Percentiles rank a stretch among this genome's conserved stretches.
phyloP scores from a whole-genome alignment of 2,888 invertebrate genomes.

The Pachymerium ferrugineum region DNA sequence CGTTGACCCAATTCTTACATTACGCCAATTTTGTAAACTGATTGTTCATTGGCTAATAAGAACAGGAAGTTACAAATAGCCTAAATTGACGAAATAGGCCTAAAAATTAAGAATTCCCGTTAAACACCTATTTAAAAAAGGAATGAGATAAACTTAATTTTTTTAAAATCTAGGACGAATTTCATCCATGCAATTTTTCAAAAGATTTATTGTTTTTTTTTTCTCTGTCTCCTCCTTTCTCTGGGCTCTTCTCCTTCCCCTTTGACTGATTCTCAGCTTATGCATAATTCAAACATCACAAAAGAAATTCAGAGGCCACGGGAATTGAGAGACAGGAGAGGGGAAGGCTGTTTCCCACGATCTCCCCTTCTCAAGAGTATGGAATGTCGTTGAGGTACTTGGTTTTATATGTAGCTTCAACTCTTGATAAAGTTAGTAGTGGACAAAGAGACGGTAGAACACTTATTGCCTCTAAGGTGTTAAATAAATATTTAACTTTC shows the following conservation, averaged over 20 bases:
- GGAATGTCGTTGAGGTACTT: constrained; percentile 24
- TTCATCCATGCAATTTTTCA: not conserved
- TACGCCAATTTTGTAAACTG: not conserved
- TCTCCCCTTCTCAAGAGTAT: constrained; percentile 15
- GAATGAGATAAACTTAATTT: not conserved
- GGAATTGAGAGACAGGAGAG: constrained; percentile 19
- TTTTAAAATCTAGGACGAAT: not conserved
- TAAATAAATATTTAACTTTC: too few species aligned
- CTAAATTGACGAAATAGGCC: not conserved
- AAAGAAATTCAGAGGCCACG: constrained; percentile 19
- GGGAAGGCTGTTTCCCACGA: constrained; percentile 13
- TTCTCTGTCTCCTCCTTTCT: not conserved
- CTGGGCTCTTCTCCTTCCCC: not conserved
- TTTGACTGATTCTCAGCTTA: constrained; percentile 12
- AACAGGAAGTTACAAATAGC: not conserved
- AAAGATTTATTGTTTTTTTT: not conserved
- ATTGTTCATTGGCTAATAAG: constrained; percentile 18
- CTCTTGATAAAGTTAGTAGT: not conserved
- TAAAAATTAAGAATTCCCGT: not conserved
- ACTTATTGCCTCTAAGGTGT: too few species aligned
- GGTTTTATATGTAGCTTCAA: constrained; percentile 18
- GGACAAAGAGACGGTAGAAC: constrained; percentile 4
- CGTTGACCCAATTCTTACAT: not conserved
- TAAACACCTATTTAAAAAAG: not conserved
- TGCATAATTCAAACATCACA: constrained; percentile 10